Conservation (phyloP, 1,140 invertebrate species). For the Procambarus clarkii region DNA sequence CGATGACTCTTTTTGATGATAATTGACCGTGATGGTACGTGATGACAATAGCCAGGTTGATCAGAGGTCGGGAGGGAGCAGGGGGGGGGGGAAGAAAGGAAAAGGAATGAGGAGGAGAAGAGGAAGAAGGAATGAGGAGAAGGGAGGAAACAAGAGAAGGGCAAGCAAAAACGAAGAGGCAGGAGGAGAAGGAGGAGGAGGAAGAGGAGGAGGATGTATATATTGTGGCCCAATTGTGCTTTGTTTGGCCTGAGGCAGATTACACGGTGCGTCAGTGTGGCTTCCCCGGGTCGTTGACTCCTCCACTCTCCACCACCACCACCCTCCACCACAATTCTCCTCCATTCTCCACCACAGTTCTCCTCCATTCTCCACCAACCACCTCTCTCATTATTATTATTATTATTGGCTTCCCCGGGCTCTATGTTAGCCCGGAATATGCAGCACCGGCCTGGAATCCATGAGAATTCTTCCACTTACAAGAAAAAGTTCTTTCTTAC, state of each 20-base stretch:
- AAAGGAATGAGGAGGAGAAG: no score
- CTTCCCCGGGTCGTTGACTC: constrained; percentile 10
- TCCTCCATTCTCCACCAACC: neutral
- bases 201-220: neutral
- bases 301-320: neutral
- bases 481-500: no score
- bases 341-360: neutral
- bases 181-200: neutral
- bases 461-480: no score
- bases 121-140: no score
- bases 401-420: no score
- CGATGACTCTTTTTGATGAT: neutral
- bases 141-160: neutral
- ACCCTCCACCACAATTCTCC: neutral
- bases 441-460: no score
- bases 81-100: no score
- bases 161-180: neutral
- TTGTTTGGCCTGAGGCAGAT: neutral
- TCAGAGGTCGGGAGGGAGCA: neutral
- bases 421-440: no score
- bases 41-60: neutral
- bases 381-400: neutral
- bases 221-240: neutral
- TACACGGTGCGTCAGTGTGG: neutral
- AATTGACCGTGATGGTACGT: neutral